Base-by-base conservation (phyloP, 2,888 invertebrate species). In the Netelia fuscicornis region DNA sequence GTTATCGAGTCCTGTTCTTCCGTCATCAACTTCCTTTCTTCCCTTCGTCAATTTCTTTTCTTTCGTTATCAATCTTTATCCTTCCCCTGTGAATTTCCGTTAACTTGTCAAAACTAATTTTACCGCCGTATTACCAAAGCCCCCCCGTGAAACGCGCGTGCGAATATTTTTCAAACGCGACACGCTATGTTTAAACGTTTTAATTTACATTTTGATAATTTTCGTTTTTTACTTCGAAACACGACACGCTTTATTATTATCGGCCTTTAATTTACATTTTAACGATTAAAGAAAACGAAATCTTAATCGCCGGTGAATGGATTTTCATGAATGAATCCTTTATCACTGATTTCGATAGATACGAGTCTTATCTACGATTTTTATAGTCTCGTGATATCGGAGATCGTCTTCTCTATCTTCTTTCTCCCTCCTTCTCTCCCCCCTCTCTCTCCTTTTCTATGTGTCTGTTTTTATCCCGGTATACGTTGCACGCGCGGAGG, bases 401-500 rank as follows among this genome's bases (percentile, higher is more conserved):
- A 62, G 10, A 25, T 62, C 62, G 54, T 54, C 54, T 54, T n/a
- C 54, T 54, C 54, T 11, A 54, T 54, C 54, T 54, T 54, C n/a
- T n/a, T 54, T n/a, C n/a, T 11, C 54, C 5, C n/a, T 54, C 42
- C 37, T 56, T 9, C 30, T 54, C 20, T 2, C 17, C 11, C 10
- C 20, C 1, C 20, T 20, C 20, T 52, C 56, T 3, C 30, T 54
- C 20, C 13, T 17, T 9, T 0, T 48, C 17, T 58, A 42, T 25
- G 58, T 78, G 48, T 70, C 2, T 70, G 8, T 68, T 54, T 68
- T 44, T 44, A 5, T 42, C 37, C 44, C 72, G 60, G 83, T 83
- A 52, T 82, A 52, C 83, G 85, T 72, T 88, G 88, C 88, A 87
- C 90, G 89, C 91, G 90, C 91, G 90, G 88, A 88, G 89, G 90